Conservation (phyloP, 2,888 invertebrate species). For the Chironomus riparius region DNA sequence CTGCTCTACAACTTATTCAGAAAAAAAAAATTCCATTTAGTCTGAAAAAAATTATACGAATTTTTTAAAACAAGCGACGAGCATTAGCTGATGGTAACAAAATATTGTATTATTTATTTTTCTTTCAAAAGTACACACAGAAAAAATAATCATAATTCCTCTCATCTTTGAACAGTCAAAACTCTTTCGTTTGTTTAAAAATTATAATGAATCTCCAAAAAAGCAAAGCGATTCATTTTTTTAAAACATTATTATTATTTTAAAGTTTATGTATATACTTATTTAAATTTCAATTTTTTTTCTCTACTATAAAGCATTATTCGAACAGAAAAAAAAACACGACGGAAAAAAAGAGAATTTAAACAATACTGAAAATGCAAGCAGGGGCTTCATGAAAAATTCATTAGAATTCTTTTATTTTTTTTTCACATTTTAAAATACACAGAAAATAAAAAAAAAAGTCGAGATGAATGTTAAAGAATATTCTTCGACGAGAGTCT, state of each 20-base stretch:
- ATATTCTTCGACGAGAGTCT: background rate
- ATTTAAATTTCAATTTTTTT: background rate
- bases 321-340: background rate
- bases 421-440: background rate
- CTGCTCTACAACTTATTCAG: too few relatives aligned
- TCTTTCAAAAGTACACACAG: too few relatives aligned
- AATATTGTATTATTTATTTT: background rate
- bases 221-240: background rate
- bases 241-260: background rate
- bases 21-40: too few relatives aligned
- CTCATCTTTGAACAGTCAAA: too few relatives aligned
- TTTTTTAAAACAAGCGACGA: background rate
- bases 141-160: too few relatives aligned
- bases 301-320: background rate
- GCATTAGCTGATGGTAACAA: slow-evolving; percentile 3
- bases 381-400: background rate
- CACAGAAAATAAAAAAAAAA: background rate
- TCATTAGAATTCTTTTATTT: background rate
- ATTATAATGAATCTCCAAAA: background rate
- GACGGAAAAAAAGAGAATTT: background rate
- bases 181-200: background rate
- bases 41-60: too few relatives aligned
- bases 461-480: background rate
- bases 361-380: slow-evolving; percentile 6
- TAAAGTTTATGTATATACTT: background rate